These are phyloP conservation scores for Perithous albicinctus DNA, from an alignment of 2,888 invertebrate genomes.

Conservation along the genomic window DNA sequence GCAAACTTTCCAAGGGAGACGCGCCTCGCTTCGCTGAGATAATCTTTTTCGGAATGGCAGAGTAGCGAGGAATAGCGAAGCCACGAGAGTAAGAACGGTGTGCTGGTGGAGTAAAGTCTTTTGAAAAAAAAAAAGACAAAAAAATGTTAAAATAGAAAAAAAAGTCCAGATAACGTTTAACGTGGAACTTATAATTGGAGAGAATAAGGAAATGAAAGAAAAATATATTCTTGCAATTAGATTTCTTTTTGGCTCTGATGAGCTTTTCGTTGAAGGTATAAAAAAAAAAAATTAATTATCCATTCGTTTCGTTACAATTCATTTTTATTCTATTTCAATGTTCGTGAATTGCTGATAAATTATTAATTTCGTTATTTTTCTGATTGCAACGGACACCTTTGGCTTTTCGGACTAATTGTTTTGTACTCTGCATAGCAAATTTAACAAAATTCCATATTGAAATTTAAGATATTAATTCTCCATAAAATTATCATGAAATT, in stretches of 20 bases:
- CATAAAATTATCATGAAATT: too few species aligned
- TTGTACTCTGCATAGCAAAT: neutral
- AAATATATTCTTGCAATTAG: conserved; percentile 60
- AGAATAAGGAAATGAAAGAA: conserved; percentile 44
- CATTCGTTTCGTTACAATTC: conserved; percentile 15
- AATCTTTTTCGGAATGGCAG: conserved; percentile 60
- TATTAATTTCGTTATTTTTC: neutral
- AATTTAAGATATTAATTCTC: too few species aligned
- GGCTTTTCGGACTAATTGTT: neutral
- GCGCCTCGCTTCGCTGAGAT: conserved; percentile 48
- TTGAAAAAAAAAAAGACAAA: conserved; percentile 5
- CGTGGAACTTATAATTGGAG: conserved; percentile 66
- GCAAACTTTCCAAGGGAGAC: conserved; percentile 51
- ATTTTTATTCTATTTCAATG: conserved; percentile 4
- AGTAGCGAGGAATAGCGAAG: conserved; percentile 15
- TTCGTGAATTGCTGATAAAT: neutral
- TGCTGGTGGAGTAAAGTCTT: neutral
- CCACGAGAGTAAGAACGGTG: conserved; percentile 25
- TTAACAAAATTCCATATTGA: neutral
- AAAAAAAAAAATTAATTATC: conserved; percentile 32
- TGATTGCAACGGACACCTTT: neutral
- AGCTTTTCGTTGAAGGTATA: conserved; percentile 22
- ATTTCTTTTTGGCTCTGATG: conserved; percentile 55
- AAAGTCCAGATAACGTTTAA: conserved; percentile 59
- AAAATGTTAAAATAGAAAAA: conserved; percentile 27